phyloP scores from a whole-genome alignment of 2,888 invertebrate species.

The Auanema freiburgensis region DNA sequence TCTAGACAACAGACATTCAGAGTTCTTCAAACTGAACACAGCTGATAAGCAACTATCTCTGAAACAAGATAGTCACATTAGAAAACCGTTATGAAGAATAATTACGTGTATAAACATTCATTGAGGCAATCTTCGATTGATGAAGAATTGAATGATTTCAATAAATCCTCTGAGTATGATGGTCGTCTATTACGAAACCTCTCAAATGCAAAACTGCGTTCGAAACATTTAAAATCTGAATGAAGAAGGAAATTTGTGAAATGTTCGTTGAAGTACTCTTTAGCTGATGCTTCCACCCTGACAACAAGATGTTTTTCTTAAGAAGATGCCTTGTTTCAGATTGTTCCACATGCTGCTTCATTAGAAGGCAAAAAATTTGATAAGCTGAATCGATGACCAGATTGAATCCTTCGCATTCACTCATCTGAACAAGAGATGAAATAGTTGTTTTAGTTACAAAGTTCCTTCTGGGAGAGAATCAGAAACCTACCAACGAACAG shows the following conservation, averaged over 20 bases:
- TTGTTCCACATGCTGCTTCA: not conserved
- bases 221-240: constrained; percentile 23
- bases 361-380: constrained; percentile 10
- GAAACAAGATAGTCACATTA: constrained; percentile 1
- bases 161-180: constrained; percentile 16
- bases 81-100: not conserved
- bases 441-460: too few relatives aligned
- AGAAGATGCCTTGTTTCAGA: too few relatives aligned
- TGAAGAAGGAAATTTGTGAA: too few relatives aligned
- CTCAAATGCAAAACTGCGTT: constrained; percentile 37
- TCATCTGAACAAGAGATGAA: not conserved
- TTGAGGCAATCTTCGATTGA: constrained; percentile 38
- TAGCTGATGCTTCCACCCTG: too few relatives aligned
- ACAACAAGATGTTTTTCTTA: too few relatives aligned
- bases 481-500: too few relatives aligned
- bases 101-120: constrained; percentile 36
- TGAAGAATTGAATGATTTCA: constrained; percentile 22
- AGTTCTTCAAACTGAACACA: constrained; percentile 23
- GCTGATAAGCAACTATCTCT: constrained; percentile 37
- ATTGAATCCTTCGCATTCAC: constrained; percentile 12
- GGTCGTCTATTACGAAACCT: constrained; percentile 21
- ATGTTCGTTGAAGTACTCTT: too few relatives aligned
- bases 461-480: too few relatives aligned
- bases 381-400: constrained; percentile 11
- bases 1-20: constrained; percentile 38